Evolutionary conservation across 2,888 invertebrate genomes (phyloP).

Genomic region (Nomada lathburiana): DNA sequence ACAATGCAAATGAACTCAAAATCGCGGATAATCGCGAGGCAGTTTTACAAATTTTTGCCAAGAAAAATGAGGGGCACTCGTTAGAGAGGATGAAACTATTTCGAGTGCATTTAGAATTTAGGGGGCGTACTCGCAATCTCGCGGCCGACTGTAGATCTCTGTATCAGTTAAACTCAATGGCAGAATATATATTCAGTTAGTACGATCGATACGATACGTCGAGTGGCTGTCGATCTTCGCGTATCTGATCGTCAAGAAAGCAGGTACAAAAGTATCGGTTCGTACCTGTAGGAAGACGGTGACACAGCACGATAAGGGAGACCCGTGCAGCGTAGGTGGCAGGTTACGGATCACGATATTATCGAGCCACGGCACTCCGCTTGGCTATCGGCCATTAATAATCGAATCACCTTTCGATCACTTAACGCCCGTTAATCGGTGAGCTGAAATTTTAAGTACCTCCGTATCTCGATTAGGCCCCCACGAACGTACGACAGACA

Average conservation of each 20-base stretch:
- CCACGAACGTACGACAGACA: not conserved
- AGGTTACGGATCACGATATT: slow-evolving; percentile 74
- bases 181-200: slow-evolving; percentile 18
- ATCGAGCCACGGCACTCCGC: slow-evolving; percentile 69
- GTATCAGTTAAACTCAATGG: not conserved
- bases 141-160: not conserved
- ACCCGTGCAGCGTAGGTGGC: slow-evolving; percentile 75
- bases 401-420: slow-evolving; percentile 63
- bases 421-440: slow-evolving; percentile 48
- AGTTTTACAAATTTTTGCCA: no score
- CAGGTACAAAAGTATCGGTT: slow-evolving; percentile 37
- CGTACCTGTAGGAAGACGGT: slow-evolving; percentile 45
- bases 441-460: slow-evolving; percentile 34
- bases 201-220: slow-evolving; percentile 18
- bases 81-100: no score
- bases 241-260: slow-evolving; percentile 34
- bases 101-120: no score
- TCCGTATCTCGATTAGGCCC: slow-evolving; percentile 16
- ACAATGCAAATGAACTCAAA: no score
- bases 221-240: slow-evolving; percentile 26
- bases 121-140: no score
- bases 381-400: slow-evolving; percentile 69
- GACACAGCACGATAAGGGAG: slow-evolving; percentile 67
- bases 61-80: no score
- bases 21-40: no score